Base-by-base conservation (phyloP, 2,888 invertebrate species). In the Eupithecia inturbata region DNA sequence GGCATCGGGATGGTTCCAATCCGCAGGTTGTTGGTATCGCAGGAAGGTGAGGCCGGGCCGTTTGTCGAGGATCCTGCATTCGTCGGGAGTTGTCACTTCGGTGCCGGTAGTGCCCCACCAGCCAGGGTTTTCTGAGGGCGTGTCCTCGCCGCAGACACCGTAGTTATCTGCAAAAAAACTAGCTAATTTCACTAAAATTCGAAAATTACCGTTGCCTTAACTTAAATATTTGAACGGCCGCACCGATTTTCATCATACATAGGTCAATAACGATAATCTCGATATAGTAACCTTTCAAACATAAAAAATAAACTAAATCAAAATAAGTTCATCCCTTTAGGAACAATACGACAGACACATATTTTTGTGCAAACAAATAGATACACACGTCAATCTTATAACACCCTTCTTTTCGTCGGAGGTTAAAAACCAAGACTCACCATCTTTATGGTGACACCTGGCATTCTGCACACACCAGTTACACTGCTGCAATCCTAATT, bases 381-480 rank as follows among this genome's bases (percentile, higher is more conserved):
- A 14, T 39, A 39, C 39, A 12, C 31, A 31, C n/a, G n/a, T 31
- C 31, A 4, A 31, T 4, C 31, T 31, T 31, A 31, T 31, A 4
- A 31, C 31, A 5, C n/a, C n/a, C n/a, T n/a, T n/a, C n/a, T n/a
- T n/a, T n/a, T n/a, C n/a, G 19, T 45, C 41, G 19, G 4, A 16
- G 41, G 3, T 45, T 45, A 19, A 19, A 19, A 45, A 45, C 41
- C 41, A 45, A 36, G 26, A 26, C 85, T 90, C 94, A 95, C 97
- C 97, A 84, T 97, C 97, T 84, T 97, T 97, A 82, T 97, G 97
- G 88, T 98, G 98, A 86, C 99, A 99, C 62, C 97, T 95, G 0
- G 98, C 98, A 85, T 98, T 98, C 87, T 98, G 98, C 2, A 99
- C 98, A 88, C 98, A 99, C 98, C 99, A 99, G 62, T 97, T 97